These are phyloP conservation scores for Microplitis deprimator DNA, from an alignment of 2,888 invertebrate species.

Conservation along the genomic window DNA sequence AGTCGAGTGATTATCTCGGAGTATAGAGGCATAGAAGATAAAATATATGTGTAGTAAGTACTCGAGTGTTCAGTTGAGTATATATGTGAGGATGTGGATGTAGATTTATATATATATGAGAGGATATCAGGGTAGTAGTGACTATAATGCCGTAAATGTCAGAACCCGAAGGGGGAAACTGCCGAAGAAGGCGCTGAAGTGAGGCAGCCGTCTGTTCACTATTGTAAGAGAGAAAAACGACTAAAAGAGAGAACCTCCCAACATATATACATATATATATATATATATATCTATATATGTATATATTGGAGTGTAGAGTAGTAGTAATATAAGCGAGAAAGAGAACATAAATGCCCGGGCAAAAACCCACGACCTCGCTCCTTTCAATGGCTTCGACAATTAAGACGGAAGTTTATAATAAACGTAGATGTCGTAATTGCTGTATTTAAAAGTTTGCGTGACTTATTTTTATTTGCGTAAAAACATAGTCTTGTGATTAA, in stretches of 20 bases:
- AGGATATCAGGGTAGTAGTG: constrained; percentile 41
- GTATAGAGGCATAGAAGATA: constrained; percentile 16
- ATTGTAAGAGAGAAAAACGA: constrained; percentile 34
- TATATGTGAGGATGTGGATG: constrained; percentile 5
- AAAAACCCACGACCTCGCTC: constrained; percentile 37
- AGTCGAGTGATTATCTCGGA: constrained; percentile 44
- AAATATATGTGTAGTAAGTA: constrained; percentile 28
- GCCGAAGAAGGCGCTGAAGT: constrained; percentile 44
- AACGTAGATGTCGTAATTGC: constrained; percentile 42
- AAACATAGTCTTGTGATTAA: constrained; percentile 3
- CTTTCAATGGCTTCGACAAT: constrained; percentile 40
- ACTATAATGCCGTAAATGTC: constrained; percentile 45
- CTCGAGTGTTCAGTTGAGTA: constrained; percentile 14
- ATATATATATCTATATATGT: too few relatives aligned
- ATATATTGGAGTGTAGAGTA: too few relatives aligned
- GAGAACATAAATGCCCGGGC: constrained; percentile 30
- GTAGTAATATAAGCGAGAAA: constrained; percentile 23
- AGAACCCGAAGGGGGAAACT: constrained; percentile 44
- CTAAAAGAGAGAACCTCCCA: background rate
- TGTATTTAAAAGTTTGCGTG: constrained; percentile 34
- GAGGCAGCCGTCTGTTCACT: constrained; percentile 39
- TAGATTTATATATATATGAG: constrained; percentile 19
- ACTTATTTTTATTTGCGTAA: constrained; percentile 29
- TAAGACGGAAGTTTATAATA: constrained; percentile 42
- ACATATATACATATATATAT: too few relatives aligned